These are phyloP conservation scores for Cosmia trapezina DNA, from an alignment of 2,888 invertebrate genomes.

Conservation along the genomic window DNA sequence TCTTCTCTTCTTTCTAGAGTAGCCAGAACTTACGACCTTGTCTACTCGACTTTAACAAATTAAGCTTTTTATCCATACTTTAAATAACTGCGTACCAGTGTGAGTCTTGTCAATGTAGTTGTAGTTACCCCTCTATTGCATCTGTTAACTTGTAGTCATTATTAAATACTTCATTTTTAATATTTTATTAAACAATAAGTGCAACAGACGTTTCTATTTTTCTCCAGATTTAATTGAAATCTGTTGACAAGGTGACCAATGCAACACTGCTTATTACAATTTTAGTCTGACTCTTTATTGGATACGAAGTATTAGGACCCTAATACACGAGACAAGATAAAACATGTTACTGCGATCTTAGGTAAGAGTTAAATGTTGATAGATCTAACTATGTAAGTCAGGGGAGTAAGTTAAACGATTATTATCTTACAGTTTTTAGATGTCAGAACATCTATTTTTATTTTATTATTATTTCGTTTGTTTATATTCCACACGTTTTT, in stretches of 20 bases:
- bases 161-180: conserved; percentile 34
- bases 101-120: conserved; percentile 65
- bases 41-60: conserved; percentile 46
- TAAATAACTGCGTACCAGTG: conserved; percentile 61
- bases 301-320: conserved; percentile 32
- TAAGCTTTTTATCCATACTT: conserved; percentile 49
- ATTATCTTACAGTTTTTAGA: conserved; percentile 22
- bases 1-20: conserved; percentile 80
- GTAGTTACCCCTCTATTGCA: conserved; percentile 62
- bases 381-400: conserved; percentile 60
- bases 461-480: conserved; percentile 47
- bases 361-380: conserved; percentile 51
- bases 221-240: conserved; percentile 12
- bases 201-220: not conserved
- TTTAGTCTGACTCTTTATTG: conserved; percentile 7
- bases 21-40: conserved; percentile 71
- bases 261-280: conserved; percentile 8
- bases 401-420: conserved; percentile 46
- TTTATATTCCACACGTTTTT: conserved; percentile 61
- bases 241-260: conserved; percentile 9
- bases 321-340: conserved; percentile 34
- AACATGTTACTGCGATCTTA: conserved; percentile 34
- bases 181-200: conserved; percentile 28
- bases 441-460: conserved; percentile 41
- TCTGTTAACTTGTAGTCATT: conserved; percentile 48